Percentiles rank a stretch among this genome's conserved stretches.
Conservation (phyloP, 2,888 invertebrate genomes). For the Boloria selene region DNA sequence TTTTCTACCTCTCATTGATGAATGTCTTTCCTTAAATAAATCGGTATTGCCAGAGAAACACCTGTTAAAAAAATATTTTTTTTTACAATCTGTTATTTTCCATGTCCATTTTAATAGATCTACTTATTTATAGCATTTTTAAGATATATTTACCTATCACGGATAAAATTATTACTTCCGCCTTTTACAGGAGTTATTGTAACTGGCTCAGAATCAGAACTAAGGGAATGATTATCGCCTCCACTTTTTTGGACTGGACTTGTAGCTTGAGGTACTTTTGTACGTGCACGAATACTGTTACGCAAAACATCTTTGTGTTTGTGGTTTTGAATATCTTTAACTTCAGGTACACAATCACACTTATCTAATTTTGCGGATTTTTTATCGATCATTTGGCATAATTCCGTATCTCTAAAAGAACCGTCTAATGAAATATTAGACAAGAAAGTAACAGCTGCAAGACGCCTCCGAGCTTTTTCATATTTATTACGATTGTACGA, state of each 20-base stretch:
- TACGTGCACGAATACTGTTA: constrained; percentile 62
- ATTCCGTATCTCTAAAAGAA: constrained; percentile 87
- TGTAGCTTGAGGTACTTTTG: constrained; percentile 54
- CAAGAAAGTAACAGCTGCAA: constrained; percentile 96
- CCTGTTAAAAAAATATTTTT: constrained; percentile 47
- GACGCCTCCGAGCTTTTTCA: constrained; percentile 90
- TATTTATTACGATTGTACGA: constrained; percentile 70
- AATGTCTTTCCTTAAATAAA: constrained; percentile 67
- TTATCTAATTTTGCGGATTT: constrained; percentile 56
- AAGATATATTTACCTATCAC: constrained; percentile 81
- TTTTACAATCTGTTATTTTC: no score
- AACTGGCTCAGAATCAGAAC: constrained; percentile 89
- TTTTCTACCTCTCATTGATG: constrained; percentile 59
- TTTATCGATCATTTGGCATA: constrained; percentile 54
- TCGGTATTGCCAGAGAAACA: constrained; percentile 69
- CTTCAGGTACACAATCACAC: constrained; percentile 51
- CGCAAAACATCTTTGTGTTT: constrained; percentile 56
- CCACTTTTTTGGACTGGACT: constrained; percentile 63
- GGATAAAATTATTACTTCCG: constrained; percentile 65
- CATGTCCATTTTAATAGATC: neutral
- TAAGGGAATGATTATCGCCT: constrained; percentile 83
- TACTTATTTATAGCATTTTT: neutral
- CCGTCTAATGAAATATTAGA: constrained; percentile 98
- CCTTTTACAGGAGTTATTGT: constrained; percentile 86
- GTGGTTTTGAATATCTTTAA: constrained; percentile 47